Evolutionary conservation across 1,140 invertebrate genomes (phyloP).

Genomic region (Goniozus legneri): DNA sequence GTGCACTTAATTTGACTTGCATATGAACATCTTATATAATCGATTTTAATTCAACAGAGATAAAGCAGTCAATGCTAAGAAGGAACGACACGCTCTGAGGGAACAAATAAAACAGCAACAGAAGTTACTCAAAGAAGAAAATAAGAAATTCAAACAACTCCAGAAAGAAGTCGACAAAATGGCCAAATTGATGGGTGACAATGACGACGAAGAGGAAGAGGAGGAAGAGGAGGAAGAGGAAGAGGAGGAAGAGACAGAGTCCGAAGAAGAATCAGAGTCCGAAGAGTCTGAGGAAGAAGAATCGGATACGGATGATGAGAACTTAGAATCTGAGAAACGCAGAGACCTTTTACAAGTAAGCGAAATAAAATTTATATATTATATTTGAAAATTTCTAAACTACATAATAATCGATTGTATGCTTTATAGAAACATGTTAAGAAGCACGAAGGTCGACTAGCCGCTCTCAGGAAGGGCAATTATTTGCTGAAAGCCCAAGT

Average conservation of each 20-base stretch:
- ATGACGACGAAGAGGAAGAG: slow-evolving; percentile 66
- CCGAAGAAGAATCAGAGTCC: slow-evolving; percentile 57
- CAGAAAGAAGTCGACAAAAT: slow-evolving; percentile 88
- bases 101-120: slow-evolving; percentile 78
- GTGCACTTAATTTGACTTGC: neutral
- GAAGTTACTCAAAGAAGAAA: slow-evolving; percentile 67
- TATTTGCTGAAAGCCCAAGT: slow-evolving; percentile 81
- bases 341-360: slow-evolving; percentile 42
- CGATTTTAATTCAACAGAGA: slow-evolving; percentile 45
- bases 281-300: slow-evolving; percentile 64
- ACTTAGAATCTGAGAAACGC: slow-evolving; percentile 47
- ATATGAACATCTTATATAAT: neutral
- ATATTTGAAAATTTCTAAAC: slow-evolving; percentile 2
- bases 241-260: slow-evolving; percentile 65
- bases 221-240: slow-evolving; percentile 57
- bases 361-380: slow-evolving; percentile 1
- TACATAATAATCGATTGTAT: slow-evolving; percentile 6
- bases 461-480: slow-evolving; percentile 80
- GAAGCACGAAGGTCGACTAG: slow-evolving; percentile 71
- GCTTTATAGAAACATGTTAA: slow-evolving; percentile 61
- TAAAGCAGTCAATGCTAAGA: slow-evolving; percentile 72
- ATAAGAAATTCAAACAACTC: slow-evolving; percentile 71
- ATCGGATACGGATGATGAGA: slow-evolving; percentile 61
- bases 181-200: slow-evolving; percentile 77
- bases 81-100: slow-evolving; percentile 73